Percentiles rank a stretch among this genome's conserved stretches.
phyloP scores from a whole-genome alignment of 2,888 invertebrate species.

The Sinodicranocentrus sp. region DNA sequence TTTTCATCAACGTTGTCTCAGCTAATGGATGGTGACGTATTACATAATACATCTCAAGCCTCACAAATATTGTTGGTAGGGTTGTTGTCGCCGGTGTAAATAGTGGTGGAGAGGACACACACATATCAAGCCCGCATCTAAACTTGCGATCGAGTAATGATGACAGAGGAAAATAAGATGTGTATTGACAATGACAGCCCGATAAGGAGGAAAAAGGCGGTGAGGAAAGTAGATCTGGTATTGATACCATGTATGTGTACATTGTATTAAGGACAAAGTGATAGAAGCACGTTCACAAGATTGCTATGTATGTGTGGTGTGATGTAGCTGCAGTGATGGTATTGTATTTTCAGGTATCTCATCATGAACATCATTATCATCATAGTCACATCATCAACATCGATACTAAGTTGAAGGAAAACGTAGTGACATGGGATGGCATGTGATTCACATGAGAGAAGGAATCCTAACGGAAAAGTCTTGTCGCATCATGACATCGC shows the following conservation, averaged over 20 bases:
- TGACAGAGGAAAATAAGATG: conserved; percentile 10
- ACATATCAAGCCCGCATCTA: neutral
- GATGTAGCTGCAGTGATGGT: neutral
- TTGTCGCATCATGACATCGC: conserved; percentile 50
- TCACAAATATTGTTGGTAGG: neutral
- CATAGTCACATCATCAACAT: conserved; percentile 56
- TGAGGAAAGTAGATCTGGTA: conserved; percentile 1
- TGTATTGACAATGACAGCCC: conserved; percentile 37
- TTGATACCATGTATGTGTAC: conserved; percentile 32
- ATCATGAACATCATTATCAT: conserved; percentile 45
- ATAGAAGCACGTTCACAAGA: neutral
- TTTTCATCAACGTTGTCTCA: conserved; percentile 50
- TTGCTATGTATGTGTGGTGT: neutral
- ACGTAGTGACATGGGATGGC: conserved; percentile 48
- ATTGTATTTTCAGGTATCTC: conserved; percentile 53
- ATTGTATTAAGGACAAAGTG: conserved; percentile 1
- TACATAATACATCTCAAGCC: conserved; percentile 39
- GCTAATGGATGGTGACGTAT: conserved; percentile 58
- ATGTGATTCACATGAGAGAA: conserved; percentile 36
- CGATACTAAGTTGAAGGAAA: conserved; percentile 31
- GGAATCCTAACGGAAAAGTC: conserved; percentile 25
- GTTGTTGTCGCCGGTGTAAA: neutral
- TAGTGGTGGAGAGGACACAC: neutral
- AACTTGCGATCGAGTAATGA: conserved; percentile 31
- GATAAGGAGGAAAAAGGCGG: neutral